Evolutionary conservation across 2,113 vertebrate genomes (phyloP), one percentile per base, ranked within the genome.

Genomic region (Crotalus tigris): DNA sequence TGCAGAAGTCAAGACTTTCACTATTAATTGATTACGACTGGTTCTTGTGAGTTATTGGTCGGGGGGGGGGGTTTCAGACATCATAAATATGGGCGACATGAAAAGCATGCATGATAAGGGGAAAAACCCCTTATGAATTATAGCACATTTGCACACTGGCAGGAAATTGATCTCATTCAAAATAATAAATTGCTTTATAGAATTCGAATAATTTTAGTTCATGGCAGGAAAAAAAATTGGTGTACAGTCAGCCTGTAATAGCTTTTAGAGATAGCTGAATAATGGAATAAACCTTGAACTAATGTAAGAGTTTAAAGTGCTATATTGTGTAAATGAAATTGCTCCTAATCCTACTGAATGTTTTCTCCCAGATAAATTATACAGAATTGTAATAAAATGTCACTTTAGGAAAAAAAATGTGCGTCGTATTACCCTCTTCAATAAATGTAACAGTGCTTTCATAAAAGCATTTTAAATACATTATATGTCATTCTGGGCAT

Each of bases 181-280:
- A 44, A 49, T 46, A 26, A 23, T 29, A 90, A 8, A 90, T 92
- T 91, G 87, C 39, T 86, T 92, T 88, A 90, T 95, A 95, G 88
- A 95, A 95, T 44, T 92, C 57, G 4, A 87, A 23, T 75, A 59
- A 92, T 94, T 93, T 21, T 91, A 59, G 89, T 61, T 49, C 1
- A 5, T 57, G n/a, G 17, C 24, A 87, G 75, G 24, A 26, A 86
- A 94, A 55, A 91, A 81, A 81, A 55, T n/a, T 53, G 6, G 6
- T 21, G 17, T 44, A 3, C 17, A 81, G 17, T 39, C 75, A 39
- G 64, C 90, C 7, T 51, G 46, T 89, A 44, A 55, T 64, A 55
- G 90, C 61, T 81, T 91, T 57, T 86, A 81, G 92, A 87, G 51
- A 13, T 81, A 92, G 39, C 54, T 88, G 24, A 94, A 75, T 90